Evolutionary conservation across 37 sponge, comb jelly and placozoan genomes (phyloP), one percentile per base, ranked within the genome.

Genomic region (Theonella swinhoei): DNA sequence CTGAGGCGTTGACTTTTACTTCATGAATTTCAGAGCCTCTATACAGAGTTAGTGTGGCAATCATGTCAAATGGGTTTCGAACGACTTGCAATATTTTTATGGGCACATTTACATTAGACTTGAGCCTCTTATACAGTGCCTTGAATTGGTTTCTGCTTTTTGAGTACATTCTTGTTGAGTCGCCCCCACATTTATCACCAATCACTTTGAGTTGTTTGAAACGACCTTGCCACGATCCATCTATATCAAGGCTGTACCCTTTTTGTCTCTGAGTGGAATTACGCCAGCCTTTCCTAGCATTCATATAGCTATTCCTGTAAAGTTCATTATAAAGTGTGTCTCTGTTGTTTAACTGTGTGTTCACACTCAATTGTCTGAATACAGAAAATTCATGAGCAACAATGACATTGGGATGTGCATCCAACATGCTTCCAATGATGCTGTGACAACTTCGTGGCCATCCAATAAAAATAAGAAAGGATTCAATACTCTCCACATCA

Each of bases 11-110:
- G 4, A 82, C 74, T 33, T 72, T 82, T 20, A 31, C 42, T 8
- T 37, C 64, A 61, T 58, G 82, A 5, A 59, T 23, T 39, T 40
- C 29, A 0, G 82, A 72, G 2, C 72, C 82, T 0, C 79, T 64
- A 68, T 89, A 89, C 36, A 89, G 76, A 34, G 74, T 64, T 34
- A 84, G 67, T 4, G 90, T 89, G 25, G 90, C 85, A 28, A 89
- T 89, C 41, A 82, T 84, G 37, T 89, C 90, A 42, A 72, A 89
- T 1, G 90, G 90, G 47, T 89, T 89, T 1, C 90, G 37, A 11
- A 89, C 81, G 61, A 84, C 85, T 64, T 89, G 90, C 4, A 89
- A 0, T 1, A 33, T 60, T 2, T 38, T 39, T 19, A 79, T 17
- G 0, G 80, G 87, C 25, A 87, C 80, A 35, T 35, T 42, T 2